These are phyloP conservation scores for Pedetes capensis DNA, from an alignment of 2,113 vertebrate genomes.

Conservation along the genomic window DNA sequence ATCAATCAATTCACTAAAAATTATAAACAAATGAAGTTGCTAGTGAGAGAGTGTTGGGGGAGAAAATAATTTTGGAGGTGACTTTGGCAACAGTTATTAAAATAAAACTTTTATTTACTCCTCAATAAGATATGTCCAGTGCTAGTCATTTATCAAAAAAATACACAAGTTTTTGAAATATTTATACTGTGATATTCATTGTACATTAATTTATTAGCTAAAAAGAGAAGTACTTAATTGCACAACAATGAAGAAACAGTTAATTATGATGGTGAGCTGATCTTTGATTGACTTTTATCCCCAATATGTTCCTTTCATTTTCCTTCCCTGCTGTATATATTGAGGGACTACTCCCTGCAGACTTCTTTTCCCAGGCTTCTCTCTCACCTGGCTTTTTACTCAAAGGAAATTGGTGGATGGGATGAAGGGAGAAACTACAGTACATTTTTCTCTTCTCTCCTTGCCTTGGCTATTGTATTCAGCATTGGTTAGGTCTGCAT, in stretches of 20 bases:
- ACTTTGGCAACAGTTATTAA: background rate
- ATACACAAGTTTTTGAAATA: background rate
- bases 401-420: background rate
- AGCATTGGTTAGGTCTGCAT: background rate
- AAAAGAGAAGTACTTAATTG: background rate
- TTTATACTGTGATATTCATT: background rate
- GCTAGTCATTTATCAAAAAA: background rate
- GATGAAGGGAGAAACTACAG: background rate
- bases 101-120: background rate
- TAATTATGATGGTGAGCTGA: background rate
- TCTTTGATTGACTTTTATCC: background rate
- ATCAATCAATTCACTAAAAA: background rate
- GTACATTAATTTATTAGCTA: background rate
- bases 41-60: too few relatives aligned
- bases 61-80: background rate
- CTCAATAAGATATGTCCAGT: background rate
- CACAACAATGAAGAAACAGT: background rate
- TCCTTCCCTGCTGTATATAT: background rate
- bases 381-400: background rate
- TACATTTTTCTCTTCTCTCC: background rate
- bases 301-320: background rate
- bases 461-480: background rate
- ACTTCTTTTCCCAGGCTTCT: background rate
- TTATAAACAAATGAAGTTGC: background rate
- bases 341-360: rapidly evolving